Conservation (phyloP, 2,888 invertebrate genomes). For the Drosophila tripunctata region DNA sequence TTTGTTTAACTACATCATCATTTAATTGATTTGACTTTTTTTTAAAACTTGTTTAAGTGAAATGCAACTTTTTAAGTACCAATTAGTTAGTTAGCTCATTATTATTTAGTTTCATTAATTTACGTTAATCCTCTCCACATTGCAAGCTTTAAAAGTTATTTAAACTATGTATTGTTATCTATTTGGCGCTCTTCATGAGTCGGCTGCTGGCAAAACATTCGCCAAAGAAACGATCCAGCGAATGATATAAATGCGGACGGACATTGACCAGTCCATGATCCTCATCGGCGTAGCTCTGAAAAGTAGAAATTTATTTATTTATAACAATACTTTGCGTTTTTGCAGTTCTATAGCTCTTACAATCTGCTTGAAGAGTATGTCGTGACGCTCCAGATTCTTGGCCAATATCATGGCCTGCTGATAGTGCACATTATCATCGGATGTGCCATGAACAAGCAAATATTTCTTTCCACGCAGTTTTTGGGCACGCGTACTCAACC, state of each 20-base stretch:
- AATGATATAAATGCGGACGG: constrained; percentile 94
- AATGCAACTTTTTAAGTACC: constrained; percentile 67
- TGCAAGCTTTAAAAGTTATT: constrained; percentile 41
- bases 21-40: constrained; percentile 34
- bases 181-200: constrained; percentile 74
- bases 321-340: too few species aligned
- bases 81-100: constrained; percentile 36
- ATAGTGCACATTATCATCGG: constrained; percentile 98
- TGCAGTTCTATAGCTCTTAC: too few species aligned
- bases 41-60: constrained; percentile 44
- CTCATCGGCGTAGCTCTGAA: constrained; percentile 98
- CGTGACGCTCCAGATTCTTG: constrained; percentile 91
- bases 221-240: constrained; percentile 92
- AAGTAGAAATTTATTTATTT: too few species aligned
- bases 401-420: constrained; percentile 97
- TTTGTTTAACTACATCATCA: constrained; percentile 33
- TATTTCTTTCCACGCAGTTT: constrained; percentile 90
- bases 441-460: constrained; percentile 96
- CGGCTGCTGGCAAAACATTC: constrained; percentile 82
- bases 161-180: constrained; percentile 49
- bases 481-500: constrained; percentile 89
- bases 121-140: constrained; percentile 1
- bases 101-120: constrained; percentile 2
- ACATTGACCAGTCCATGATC: constrained; percentile 94
- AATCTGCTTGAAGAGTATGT: constrained; percentile 96